Base-by-base conservation (phyloP, 2,888 invertebrate genomes). In the Drosophila percnosoma region DNA sequence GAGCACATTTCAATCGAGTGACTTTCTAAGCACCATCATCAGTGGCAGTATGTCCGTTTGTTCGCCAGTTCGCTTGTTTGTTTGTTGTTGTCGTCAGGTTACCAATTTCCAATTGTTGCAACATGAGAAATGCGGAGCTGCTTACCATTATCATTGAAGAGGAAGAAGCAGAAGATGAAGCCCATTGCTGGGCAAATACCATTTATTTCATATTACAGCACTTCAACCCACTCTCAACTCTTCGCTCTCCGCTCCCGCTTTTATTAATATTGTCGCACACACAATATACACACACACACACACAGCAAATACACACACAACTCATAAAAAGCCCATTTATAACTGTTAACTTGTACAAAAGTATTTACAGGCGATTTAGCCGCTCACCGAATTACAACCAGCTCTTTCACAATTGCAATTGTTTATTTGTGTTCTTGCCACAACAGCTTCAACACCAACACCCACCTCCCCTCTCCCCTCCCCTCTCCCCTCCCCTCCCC, bases 321-420 rank as follows among this genome's bases (percentile, higher is more conserved):
- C 89, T 89, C 85, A 89, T 86, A 89, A 89, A 87, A 89, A 72
- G 80, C 80, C 89, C 85, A 86, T 89, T 86, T 87, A 89, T 89
- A 87, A 87, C 89, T 82, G 85, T 86, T 86, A 86, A 89, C 85
- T 89, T 85, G 89, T 82, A 85, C 78, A 84, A 86, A 86, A 86
- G 89, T 86, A 86, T 86, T 86, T 86, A 86, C 85, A 89, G 85
- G 82, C 89, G 85, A 85, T 85, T 85, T 89, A 87, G 84, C 85
- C 85, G 85, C 80, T 87, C 84, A 74, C 68, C 80, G 80, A 84
- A 89, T 85, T 85, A 89, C 89, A 87, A 65, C 81, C 80, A 82
- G 66, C 65, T 60, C 45, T 15, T 45, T 45, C 64, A 81, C 82
- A 89, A 87, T 84, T 85, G 75, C 85, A 89, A 86, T 86, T 90